Base-by-base conservation (phyloP, 2,888 invertebrate species). In the Argynnis bischoffii region DNA sequence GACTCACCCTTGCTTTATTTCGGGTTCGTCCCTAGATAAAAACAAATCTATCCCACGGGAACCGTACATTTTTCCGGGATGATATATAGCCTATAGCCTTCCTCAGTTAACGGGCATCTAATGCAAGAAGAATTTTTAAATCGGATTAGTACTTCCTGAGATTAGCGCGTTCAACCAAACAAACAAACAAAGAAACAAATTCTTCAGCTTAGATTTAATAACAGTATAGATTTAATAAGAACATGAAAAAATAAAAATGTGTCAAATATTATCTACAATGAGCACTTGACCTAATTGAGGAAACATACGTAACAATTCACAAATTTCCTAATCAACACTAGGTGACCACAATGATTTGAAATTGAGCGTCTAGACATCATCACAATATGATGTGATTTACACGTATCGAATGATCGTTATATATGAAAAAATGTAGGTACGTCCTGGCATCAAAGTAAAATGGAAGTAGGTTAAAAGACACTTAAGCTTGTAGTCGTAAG, bases 281-380 rank as follows among this genome's bases (percentile, higher is more conserved):
- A 73, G 70, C 76, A 69, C 67, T 75, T 81, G 84, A 83, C 85
- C 86, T 74, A 81, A 84, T 86, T 79, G 77, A 73, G 73, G 70
- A 78, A 80, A 78, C 56, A 70, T 72, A 75, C 78, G 81, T 77
- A 75, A 72, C 61, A 66, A 66, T 73, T 67, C 73, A 70, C 73
- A 74, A 78, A 77, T 76, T 79, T 77, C 72, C 76, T 79, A 86
- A 86, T 86, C 80, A 84, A 81, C 79, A 71, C 76, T 79, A 82
- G 80, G 82, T 85, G 83, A 79, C 78, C 77, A 74, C 81, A 80
- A 84, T 83, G 76, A 78, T 76, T 78, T 79, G 75, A 82, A 86
- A 88, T 88, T 85, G 84, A 81, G 67, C 75, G 89, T 90, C 89
- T 89, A 90, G 89, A 90, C 90, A 76, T 70, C 71, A 71, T 72